These are phyloP conservation scores for Bagarius yarrelli DNA, from an alignment of 2,113 vertebrate species.

Conservation along the genomic window DNA sequence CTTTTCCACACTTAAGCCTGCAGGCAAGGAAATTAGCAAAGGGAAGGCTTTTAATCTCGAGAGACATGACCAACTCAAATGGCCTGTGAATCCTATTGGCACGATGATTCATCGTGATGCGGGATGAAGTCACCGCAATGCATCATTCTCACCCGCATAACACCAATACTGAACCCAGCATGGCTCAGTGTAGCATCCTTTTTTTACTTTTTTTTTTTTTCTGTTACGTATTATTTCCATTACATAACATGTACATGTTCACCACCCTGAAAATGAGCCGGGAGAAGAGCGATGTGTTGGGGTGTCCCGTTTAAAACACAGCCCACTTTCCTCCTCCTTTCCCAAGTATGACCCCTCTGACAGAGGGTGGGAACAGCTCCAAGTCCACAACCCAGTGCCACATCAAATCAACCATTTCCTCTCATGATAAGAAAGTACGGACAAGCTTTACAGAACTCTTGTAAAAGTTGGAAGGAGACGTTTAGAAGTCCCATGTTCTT, in stretches of 20 bases:
- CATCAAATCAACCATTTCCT: slow-evolving; percentile 74
- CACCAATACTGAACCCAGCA: slow-evolving; percentile 31
- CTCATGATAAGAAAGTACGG: slow-evolving; percentile 61
- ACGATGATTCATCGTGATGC: slow-evolving; percentile 39
- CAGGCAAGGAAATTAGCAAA: slow-evolving; percentile 63
- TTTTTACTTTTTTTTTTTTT: background rate
- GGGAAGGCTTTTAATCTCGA: slow-evolving; percentile 46
- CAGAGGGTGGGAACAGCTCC: slow-evolving; percentile 55
- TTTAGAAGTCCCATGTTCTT: slow-evolving; percentile 55
- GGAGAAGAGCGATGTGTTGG: slow-evolving; percentile 1
- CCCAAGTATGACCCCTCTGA: slow-evolving; percentile 36
- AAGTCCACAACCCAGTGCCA: slow-evolving; percentile 62
- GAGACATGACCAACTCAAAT: slow-evolving; percentile 45
- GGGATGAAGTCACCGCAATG: slow-evolving; percentile 46
- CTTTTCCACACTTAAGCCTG: slow-evolving; percentile 72
- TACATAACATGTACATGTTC: slow-evolving; percentile 11
- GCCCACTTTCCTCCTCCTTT: slow-evolving; percentile 12
- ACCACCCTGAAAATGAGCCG: slow-evolving; percentile 5
- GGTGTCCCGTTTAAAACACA: slow-evolving; percentile 37
- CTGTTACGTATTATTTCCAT: slow-evolving; percentile 18
- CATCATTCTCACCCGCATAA: slow-evolving; percentile 39
- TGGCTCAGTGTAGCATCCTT: background rate
- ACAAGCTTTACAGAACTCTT: slow-evolving; percentile 69
- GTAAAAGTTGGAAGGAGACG: slow-evolving; percentile 57
- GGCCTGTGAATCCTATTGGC: slow-evolving; percentile 47